These are phyloP conservation scores for Scarus forsteni DNA, from an alignment of 2,797 vertebrate genomes.

Conservation along the genomic window DNA sequence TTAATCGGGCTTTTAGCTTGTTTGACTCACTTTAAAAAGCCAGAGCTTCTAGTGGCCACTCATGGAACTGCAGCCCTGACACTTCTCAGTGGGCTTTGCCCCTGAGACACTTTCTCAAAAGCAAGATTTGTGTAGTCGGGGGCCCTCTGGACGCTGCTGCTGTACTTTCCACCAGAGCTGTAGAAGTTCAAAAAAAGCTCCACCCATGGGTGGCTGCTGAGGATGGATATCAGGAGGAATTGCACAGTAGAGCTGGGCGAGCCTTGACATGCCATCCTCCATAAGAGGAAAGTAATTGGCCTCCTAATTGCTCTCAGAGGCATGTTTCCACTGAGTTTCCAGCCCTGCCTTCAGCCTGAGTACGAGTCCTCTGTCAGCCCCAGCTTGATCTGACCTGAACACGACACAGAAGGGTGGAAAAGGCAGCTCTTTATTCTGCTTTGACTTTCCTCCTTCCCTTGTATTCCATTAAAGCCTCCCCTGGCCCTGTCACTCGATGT, in stretches of 20 bases:
- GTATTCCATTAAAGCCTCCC: constrained; percentile 18
- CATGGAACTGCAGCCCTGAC: background rate
- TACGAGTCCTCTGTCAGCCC: constrained; percentile 44
- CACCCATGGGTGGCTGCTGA: constrained; percentile 32
- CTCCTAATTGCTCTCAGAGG: constrained; percentile 72
- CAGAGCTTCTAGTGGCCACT: background rate
- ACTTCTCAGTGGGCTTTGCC: constrained; percentile 13
- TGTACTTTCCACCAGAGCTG: constrained; percentile 13
- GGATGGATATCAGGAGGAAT: constrained; percentile 58
- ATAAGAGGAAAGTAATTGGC: constrained; percentile 72
- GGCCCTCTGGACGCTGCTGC: too few species aligned
- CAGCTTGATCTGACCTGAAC: constrained; percentile 50
- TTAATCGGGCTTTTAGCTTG: too few species aligned
- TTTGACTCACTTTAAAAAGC: background rate
- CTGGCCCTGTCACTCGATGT: constrained; percentile 18
- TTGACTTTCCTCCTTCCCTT: constrained; percentile 10
- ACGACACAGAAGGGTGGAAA: constrained; percentile 21
- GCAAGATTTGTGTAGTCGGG: too few species aligned
- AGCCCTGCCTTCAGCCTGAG: constrained; percentile 36
- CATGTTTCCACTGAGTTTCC: constrained; percentile 43
- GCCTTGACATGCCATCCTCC: constrained; percentile 57
- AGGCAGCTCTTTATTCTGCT: background rate
- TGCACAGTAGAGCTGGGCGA: constrained; percentile 44
- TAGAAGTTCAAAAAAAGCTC: constrained; percentile 41
- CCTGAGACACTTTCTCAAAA: too few species aligned